These are phyloP conservation scores for Theonella swinhoei DNA, from an alignment of 37 sponge, comb jelly and placozoan genomes.

Conservation along the genomic window DNA sequence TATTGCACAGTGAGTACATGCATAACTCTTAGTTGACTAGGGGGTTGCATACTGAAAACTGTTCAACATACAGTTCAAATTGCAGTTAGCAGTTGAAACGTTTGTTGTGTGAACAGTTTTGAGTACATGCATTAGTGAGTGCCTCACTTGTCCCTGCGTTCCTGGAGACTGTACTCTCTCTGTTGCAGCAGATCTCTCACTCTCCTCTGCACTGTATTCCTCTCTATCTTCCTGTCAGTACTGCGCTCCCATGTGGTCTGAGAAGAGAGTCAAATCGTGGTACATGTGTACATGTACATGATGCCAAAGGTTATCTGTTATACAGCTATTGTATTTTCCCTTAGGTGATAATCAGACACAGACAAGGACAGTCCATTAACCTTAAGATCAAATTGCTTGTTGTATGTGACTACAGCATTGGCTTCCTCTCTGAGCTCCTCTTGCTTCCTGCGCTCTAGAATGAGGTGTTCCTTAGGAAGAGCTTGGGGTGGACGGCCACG, in stretches of 20 bases:
- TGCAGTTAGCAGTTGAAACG: neutral
- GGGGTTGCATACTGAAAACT: neutral
- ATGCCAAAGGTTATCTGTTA: neutral
- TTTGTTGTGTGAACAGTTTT: neutral
- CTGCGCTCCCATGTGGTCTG: constrained; percentile 92
- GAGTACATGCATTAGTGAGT: neutral
- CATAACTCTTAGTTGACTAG: too few relatives aligned
- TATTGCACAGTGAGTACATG: too few relatives aligned
- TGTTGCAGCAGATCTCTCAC: constrained; percentile 77
- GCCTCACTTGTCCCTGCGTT: constrained; percentile 86
- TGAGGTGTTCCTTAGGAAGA: constrained; percentile 79
- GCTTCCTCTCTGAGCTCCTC: constrained; percentile 88
- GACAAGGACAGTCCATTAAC: constrained; percentile 20
- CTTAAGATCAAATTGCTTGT: constrained; percentile 92
- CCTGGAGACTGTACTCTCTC: constrained; percentile 78
- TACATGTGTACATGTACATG: neutral
- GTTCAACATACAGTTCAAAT: neutral
- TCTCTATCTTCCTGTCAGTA: constrained; percentile 94
- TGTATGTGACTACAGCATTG: constrained; percentile 80
- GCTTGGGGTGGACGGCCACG: constrained; percentile 71
- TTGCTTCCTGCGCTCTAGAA: constrained; percentile 90
- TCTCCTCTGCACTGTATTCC: constrained; percentile 86
- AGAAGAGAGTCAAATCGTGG: neutral
- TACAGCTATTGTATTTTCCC: too few relatives aligned
- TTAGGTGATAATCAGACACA: neutral